Evolutionary conservation across 2,113 vertebrate species (phyloP).

Genomic region (Nothobranchius kuhntae): DNA sequence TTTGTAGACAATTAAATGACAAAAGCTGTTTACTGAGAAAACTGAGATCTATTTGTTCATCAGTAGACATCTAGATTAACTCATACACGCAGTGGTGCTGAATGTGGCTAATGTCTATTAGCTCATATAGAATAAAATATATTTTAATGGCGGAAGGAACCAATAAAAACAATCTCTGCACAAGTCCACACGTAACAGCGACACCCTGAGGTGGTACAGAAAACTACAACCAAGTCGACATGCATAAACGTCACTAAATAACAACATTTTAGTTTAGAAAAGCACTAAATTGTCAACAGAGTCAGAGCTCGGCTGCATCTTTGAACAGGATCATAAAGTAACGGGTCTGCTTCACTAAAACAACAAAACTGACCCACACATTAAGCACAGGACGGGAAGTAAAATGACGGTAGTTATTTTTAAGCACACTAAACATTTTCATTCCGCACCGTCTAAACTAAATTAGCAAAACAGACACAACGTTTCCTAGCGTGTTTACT

Average conservation of each 20-base stretch:
- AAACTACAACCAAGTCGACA: conserved; percentile 2
- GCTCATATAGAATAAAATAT: background rate
- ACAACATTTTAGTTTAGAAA: too few relatives aligned
- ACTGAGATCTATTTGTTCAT: too few relatives aligned
- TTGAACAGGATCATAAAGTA: background rate
- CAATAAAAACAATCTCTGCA: background rate
- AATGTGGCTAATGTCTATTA: background rate
- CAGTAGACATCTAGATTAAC: too few relatives aligned
- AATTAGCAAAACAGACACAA: background rate
- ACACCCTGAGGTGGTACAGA: conserved; percentile 10
- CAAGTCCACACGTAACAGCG: conserved; percentile 49
- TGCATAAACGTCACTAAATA: background rate
- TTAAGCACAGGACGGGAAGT: background rate
- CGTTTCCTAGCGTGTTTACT: too few relatives aligned
- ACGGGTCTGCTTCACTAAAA: conserved; percentile 29
- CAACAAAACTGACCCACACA: conserved; percentile 52
- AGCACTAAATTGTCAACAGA: background rate
- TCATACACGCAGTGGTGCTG: background rate
- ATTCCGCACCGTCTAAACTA: background rate
- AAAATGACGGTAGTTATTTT: background rate
- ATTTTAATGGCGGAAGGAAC: too few relatives aligned
- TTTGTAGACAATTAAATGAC: too few relatives aligned
- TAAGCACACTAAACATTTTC: background rate
- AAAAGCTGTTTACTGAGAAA: too few relatives aligned
- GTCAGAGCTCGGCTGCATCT: background rate